Conservation (phyloP, 2,797 vertebrate species). For the Lacerta agilis region DNA sequence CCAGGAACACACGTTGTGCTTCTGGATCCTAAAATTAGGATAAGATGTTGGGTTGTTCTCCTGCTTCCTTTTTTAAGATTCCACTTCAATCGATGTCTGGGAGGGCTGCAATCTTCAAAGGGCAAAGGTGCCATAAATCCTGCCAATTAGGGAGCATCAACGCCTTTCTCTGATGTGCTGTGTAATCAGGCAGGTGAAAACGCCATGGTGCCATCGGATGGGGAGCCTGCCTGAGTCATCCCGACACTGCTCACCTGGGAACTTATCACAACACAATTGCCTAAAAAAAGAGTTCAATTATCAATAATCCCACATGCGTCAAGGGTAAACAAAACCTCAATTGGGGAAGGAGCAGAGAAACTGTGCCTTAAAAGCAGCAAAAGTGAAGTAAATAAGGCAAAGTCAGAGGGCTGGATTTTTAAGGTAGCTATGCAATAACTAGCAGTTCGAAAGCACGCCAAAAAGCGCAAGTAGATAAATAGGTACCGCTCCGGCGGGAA, state of each 20-base stretch:
- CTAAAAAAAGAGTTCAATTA: conserved; percentile 42
- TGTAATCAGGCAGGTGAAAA: conserved; percentile 63
- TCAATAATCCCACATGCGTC: conserved; percentile 45
- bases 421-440: background rate
- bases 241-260: conserved; percentile 25
- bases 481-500: no score
- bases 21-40: conserved; percentile 23
- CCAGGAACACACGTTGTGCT: conserved; percentile 27
- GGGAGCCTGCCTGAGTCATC: conserved; percentile 35
- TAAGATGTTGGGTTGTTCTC: conserved; percentile 11
- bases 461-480: no score
- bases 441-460: no score
- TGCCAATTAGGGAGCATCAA: conserved; percentile 52
- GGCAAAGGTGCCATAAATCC: conserved; percentile 50
- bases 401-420: conserved; percentile 18
- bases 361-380: conserved; percentile 19
- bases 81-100: conserved; percentile 34
- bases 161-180: conserved; percentile 38
- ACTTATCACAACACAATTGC: conserved; percentile 10
- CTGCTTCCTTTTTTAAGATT: conserved; percentile 44
- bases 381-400: conserved; percentile 36
- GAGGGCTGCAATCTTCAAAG: conserved; percentile 48
- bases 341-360: background rate
- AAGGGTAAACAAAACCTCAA: background rate
- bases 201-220: conserved; percentile 41